Evolutionary conservation across 2,113 vertebrate species (phyloP).

Genomic region (Ctenodactylus gundi): DNA sequence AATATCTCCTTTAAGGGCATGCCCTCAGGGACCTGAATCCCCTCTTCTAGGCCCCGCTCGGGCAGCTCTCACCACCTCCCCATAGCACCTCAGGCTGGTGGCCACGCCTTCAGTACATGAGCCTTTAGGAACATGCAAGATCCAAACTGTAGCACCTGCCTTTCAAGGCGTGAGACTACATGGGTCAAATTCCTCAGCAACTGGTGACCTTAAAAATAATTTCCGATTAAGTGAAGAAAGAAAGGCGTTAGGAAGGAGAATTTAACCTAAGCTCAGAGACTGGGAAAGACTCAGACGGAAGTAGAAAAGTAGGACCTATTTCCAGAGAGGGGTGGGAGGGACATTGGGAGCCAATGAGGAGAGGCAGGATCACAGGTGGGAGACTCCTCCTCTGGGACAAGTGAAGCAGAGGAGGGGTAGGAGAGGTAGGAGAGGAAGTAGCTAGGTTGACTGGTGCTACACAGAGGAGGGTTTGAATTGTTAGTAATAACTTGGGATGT

Average conservation of each 20-base stretch:
- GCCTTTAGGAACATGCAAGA: not conserved
- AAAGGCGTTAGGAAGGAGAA: not conserved
- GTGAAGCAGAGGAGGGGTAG: not conserved
- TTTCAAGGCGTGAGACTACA: not conserved
- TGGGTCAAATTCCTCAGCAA: not conserved
- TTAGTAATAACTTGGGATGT: not conserved
- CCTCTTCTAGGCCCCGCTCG: not conserved
- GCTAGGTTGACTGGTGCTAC: not conserved
- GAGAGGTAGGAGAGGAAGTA: not conserved
- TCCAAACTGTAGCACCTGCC: not conserved
- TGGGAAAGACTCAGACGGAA: not conserved
- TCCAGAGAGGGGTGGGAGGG: not conserved
- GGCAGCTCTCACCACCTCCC: not conserved
- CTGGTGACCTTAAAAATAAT: not conserved
- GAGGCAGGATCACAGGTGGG: no score
- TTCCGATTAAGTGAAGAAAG: not conserved
- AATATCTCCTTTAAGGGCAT: not conserved
- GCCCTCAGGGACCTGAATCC: not conserved
- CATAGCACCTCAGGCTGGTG: not conserved
- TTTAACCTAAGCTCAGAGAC: not conserved
- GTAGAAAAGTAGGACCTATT: not conserved
- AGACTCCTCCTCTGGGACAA: not conserved
- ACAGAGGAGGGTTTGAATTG: not conserved
- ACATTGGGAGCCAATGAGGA: not conserved
- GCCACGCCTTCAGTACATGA: not conserved